Base-by-base conservation (phyloP, 2,888 invertebrate genomes). In the Acanthosepion pharaonis region DNA sequence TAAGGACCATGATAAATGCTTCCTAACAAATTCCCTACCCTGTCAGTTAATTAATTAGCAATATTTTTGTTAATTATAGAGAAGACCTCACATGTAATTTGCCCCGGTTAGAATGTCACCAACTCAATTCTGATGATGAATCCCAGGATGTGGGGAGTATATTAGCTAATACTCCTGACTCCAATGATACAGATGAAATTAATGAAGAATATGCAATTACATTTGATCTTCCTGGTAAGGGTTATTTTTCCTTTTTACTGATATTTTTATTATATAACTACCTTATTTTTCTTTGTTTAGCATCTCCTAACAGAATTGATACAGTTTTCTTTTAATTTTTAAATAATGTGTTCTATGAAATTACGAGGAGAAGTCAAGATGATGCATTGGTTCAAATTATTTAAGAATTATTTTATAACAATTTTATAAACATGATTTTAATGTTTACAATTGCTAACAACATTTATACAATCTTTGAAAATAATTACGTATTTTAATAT, bases 121-220 rank as follows among this genome's bases (percentile, higher is more conserved):
- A 96, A 94, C 96, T 95, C 94, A 96, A 96, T 95, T 99, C 99
- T 0, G 99, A 99, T 97, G 99, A 99, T 97, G 99, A 99, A 97
- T 98, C 99, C 97, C 98, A 99, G 94, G 98, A 98, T 95, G 97
- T 98, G 23, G 98, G 98, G 95, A 98, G 98, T 94, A 95, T 96
- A 48, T 97, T 97, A 64, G 96, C 96, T 92, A 96, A 95, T 51
- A 94, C 94, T 28, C 96, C 96, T 33, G 96, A 96, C 94, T 96
- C 96, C 15, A 96, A 96, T 94, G 96, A 96, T 94, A 94, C 94
- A 49, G 96, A 96, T 28, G 95, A 95, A 94, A 94, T 92, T 23
- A 95, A 95, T 78, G 97, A 97, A 94, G 97, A 97, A 94, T 96
- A 96, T 95, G 96, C 97, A 53, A 94, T 96, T 33, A 96, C 96